Evolutionary conservation across 2,113 vertebrate genomes (phyloP), one percentile per base, ranked within the genome.

Genomic region (Neomonachus schauinslandi): DNA sequence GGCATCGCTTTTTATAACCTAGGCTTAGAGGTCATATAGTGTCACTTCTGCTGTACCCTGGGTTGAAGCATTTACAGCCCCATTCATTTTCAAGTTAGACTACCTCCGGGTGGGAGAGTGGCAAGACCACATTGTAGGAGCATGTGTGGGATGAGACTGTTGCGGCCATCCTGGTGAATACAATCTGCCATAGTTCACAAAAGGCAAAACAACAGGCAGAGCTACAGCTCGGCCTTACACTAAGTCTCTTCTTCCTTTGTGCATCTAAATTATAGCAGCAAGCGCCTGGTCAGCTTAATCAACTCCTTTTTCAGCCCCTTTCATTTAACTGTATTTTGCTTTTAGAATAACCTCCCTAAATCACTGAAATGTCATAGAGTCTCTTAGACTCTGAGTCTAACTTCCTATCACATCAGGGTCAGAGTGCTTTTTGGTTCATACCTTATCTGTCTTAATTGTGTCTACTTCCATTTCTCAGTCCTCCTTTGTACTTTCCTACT

Each of bases 161-260:
- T 18, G 11, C 10, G 24, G 51, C 72, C 46, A 0, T 31, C 49
- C 33, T 67, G 51, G 36, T 39, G 36, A 71, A 51, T 59, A 36
- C 24, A 28, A 0, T 55, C 33, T 59, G 65, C 42, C 9, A 0
- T 22, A 10, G 51, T 87, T 12, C 57, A 3, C 19, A 28, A 11
- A 55, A 69, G 36, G 81, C 42, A 93, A 63, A 55, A 69, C 39
- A 33, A 31, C 61, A 14, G 59, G 63, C 36, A 12, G 3, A 16
- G n/a, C 2, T 42, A 36, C 31, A 57, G 22, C 15, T 22, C 33
- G 31, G 82, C 57, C 7, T 16, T 55, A 31, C 14, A 33, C 4
- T 53, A 77, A 39, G 7, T 19, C 33, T 81, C 28, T 55, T 36
- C 24, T 72, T 61, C 31, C n/a, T 51, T 21, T 12, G 8, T 39